phyloP scores from a whole-genome alignment of 2,888 invertebrate species.

The Lacanobia oleracea region DNA sequence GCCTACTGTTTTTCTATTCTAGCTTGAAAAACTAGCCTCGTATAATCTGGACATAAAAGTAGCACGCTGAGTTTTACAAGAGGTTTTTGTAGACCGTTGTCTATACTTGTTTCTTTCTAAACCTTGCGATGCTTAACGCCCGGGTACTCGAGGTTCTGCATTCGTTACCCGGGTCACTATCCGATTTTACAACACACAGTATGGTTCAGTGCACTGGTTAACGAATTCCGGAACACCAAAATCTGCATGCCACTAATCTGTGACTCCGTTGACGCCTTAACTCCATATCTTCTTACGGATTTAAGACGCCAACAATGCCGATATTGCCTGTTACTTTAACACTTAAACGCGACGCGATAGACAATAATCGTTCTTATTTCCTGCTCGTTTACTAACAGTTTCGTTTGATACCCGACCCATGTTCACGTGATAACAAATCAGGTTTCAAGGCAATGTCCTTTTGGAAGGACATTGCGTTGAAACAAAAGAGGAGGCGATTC shows the following conservation, averaged over 20 bases:
- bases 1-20: not conserved
- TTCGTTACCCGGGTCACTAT: slow-evolving; percentile 6
- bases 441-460: slow-evolving; percentile 49
- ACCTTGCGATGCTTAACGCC: not conserved
- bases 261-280: slow-evolving; percentile 44
- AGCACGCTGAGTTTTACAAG: not conserved
- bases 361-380: slow-evolving; percentile 34
- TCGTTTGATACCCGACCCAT: slow-evolving; percentile 18
- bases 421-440: slow-evolving; percentile 39
- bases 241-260: slow-evolving; percentile 39
- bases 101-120: not conserved
- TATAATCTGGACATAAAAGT: not conserved
- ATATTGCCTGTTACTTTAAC: slow-evolving; percentile 56
- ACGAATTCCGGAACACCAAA: slow-evolving; percentile 8
- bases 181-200: not conserved
- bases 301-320: slow-evolving; percentile 41
- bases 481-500: slow-evolving; percentile 72
- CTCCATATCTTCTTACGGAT: slow-evolving; percentile 24
- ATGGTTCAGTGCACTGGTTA: not conserved
- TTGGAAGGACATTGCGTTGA: slow-evolving; percentile 39
- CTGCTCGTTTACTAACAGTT: slow-evolving; percentile 49
- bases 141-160: slow-evolving; percentile 11
- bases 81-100: not conserved
- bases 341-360: slow-evolving; percentile 37
- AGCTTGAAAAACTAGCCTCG: not conserved